A percentile compares a stretch with the other conserved stretches of the same genome.
phyloP scores from a whole-genome alignment of 2,888 invertebrate species.

The Sarcophaga carnaria region DNA sequence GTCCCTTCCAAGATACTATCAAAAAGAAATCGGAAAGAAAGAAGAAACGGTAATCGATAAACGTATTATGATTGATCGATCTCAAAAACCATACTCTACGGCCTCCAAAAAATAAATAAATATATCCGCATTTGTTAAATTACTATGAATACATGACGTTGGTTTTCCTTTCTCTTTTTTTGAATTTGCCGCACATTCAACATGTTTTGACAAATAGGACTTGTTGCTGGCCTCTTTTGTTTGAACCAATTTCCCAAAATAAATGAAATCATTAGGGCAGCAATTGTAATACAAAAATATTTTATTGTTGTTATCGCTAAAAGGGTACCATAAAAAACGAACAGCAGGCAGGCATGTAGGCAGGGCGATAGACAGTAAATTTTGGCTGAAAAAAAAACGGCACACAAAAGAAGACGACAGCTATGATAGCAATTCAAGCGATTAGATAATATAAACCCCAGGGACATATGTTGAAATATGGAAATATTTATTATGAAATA shows the following conservation, averaged over 20 bases:
- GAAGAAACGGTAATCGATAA: too few species aligned
- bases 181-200: too few species aligned
- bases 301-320: slow-evolving; percentile 19
- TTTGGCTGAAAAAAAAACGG: background rate
- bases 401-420: background rate
- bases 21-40: too few species aligned
- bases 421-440: slow-evolving; percentile 37
- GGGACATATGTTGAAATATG: slow-evolving; percentile 72
- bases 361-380: slow-evolving; percentile 5
- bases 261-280: slow-evolving; percentile 21
- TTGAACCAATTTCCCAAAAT: slow-evolving; percentile 7
- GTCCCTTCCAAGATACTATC: too few species aligned
- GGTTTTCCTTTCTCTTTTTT: too few species aligned
- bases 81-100: too few species aligned
- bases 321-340: slow-evolving; percentile 14
- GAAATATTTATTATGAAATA: slow-evolving; percentile 29
- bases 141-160: too few species aligned
- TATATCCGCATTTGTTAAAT: too few species aligned
- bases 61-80: too few species aligned
- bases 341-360: background rate
- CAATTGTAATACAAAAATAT: slow-evolving; percentile 25
- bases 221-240: too few species aligned
- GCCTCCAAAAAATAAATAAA: too few species aligned
- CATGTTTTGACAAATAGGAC: too few species aligned
- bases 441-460: slow-evolving; percentile 78